phyloP scores from a whole-genome alignment of 2,888 invertebrate genomes.

The Panzeria rudis region DNA sequence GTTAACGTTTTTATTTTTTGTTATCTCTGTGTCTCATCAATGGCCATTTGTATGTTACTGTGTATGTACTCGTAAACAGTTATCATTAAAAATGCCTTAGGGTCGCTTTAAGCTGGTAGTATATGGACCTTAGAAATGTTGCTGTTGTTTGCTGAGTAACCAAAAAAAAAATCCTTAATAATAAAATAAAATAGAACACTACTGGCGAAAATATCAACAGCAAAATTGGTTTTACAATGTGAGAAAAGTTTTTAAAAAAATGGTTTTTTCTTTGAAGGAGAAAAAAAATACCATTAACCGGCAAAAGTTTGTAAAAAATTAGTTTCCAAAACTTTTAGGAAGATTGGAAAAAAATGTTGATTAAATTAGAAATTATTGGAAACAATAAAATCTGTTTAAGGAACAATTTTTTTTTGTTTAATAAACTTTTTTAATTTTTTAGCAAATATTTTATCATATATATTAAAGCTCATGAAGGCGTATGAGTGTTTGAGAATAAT shows the following conservation, averaged over 20 bases:
- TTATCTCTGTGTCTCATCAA: background rate
- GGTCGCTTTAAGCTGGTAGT: slow-evolving; percentile 36
- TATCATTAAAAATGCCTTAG: slow-evolving; percentile 48
- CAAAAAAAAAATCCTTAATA: background rate
- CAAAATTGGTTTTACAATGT: background rate
- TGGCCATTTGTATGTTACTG: background rate
- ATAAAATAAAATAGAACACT: background rate
- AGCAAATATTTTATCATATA: background rate
- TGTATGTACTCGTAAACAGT: slow-evolving; percentile 3
- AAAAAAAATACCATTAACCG: background rate
- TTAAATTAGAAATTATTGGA: slow-evolving; percentile 6
- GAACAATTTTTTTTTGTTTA: background rate
- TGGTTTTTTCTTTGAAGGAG: background rate
- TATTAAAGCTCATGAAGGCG: background rate
- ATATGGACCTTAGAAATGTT: slow-evolving; percentile 46
- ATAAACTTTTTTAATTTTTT: background rate
- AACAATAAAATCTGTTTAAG: background rate
- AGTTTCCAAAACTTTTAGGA: background rate
- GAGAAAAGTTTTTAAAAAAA: slow-evolving; percentile 15
- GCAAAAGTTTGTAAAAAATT: background rate
- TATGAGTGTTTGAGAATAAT: no score
- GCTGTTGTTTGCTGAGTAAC: background rate
- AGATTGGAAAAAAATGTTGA: background rate
- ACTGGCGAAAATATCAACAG: background rate
- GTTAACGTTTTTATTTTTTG: background rate